Evolutionary conservation across 2,797 vertebrate species (phyloP), one percentile per base, ranked within the genome.

Genomic region (Girardinus metallicus): DNA sequence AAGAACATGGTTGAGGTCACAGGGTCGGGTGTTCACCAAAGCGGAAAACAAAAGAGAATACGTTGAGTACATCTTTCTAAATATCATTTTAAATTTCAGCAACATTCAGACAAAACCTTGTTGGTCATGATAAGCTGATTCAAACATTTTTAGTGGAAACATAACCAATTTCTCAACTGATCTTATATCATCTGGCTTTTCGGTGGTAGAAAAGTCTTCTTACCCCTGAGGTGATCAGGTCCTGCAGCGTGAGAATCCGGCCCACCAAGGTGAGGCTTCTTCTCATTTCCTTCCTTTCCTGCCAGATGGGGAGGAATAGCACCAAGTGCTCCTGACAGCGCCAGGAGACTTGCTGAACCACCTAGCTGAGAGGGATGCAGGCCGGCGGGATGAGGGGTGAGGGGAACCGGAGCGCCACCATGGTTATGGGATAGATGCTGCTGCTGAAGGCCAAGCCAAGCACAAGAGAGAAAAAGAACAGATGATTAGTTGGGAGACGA

Each of bases 401-500:
- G 96, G 91, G 98, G 98, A 84, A 98, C 97, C 49, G 97, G 97
- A 86, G 97, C 97, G 46, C 94, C 91, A 89, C 97, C 96, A 2
- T 98, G 98, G 92, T 96, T 97, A n/a, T 99, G 98, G n/a, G 97
- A 97, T 73, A 98, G 95, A 90, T 99, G 98, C 89, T 98, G 98
- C 94, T 98, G 97, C 95, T 97, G 88, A 85, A 80, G 66, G 81
- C 47, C 10, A 62, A n/a, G 26, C 29, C 29, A 34, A 49, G 0
- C 78, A 2, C 72, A 21, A 43, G 10, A 51, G 29, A 64, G 62
- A 68, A 68, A 26, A 62, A 6, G 73, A 31, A 51, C 1, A 41
- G 16, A 15, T 43, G 57, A 44, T 85, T 39, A 83, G 34, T 18
- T 83, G 21, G 64, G 70, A 79, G 29, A 62, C 29, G 13, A 68